Evolutionary conservation across 2,888 invertebrate genomes (phyloP).

Genomic region (Allophyes oxyacanthae): DNA sequence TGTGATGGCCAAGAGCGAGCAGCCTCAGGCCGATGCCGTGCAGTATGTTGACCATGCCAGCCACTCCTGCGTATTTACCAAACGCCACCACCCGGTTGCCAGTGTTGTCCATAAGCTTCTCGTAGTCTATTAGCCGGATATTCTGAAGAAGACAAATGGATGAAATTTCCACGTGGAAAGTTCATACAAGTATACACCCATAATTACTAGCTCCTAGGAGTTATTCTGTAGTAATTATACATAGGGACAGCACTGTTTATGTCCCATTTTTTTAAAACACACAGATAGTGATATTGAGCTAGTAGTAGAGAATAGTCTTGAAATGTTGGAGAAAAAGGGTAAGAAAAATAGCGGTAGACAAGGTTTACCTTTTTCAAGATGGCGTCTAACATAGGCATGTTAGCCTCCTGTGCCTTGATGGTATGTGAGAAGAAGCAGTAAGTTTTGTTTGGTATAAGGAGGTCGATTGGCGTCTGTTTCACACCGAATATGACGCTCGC

Average conservation of each 20-base stretch:
- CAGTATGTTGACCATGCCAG: conserved; percentile 99
- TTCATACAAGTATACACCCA: no score
- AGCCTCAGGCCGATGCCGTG: conserved; percentile 98
- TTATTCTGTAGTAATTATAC: no score
- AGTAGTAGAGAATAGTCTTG: no score
- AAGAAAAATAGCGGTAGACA: no score
- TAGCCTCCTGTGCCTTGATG: conserved; percentile 99
- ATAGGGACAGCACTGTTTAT: no score
- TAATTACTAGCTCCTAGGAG: no score
- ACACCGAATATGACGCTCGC: conserved; percentile 99
- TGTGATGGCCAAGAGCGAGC: conserved; percentile 98
- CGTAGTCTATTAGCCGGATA: conserved; percentile 98
- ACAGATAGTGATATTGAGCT: no score
- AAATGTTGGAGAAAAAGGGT: no score
- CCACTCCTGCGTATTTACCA: conserved; percentile 99
- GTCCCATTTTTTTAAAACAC: no score
- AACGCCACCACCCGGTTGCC: conserved; percentile 99
- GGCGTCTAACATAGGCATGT: conserved; percentile 99
- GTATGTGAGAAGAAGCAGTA: conserved; percentile 99
- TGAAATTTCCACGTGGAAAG: no score
- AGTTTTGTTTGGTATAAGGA: conserved; percentile 98
- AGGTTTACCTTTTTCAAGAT: conserved; percentile 94
- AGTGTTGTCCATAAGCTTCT: conserved; percentile 96
- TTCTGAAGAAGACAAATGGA: conserved; percentile 86
- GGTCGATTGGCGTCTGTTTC: conserved; percentile 97